Base-by-base conservation (phyloP, 2,113 vertebrate genomes). In the Cheirogaleus medius region DNA sequence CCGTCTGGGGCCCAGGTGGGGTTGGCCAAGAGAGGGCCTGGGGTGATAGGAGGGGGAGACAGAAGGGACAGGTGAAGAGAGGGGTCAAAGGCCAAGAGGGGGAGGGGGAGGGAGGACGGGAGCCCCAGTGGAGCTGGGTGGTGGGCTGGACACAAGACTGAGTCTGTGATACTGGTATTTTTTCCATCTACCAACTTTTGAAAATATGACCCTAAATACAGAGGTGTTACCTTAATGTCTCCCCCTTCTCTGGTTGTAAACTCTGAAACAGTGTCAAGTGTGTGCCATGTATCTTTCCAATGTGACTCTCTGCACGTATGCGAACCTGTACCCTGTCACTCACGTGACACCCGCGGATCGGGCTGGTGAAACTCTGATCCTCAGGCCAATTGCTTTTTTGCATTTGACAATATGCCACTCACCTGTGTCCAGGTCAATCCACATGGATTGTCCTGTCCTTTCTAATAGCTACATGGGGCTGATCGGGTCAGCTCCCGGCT, bases 271-370 rank as follows among this genome's bases (percentile, higher is more conserved):
- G 20, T 1, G 39, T 17, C 6, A 47, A 7, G 27, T 0, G 25
- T 39, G 18, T 27, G 77, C 4, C 17, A 14, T 4, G 8, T 14
- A 12, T 15, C 49, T 56, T 88, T 84, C 54, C 34, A 64, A 37
- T 2, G 0, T 0, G 3, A 39, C 17, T 37, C 56, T 39, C 39
- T 25, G 64, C 54, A 11, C 2, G 6, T 6, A 1, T 14, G 39
- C 14, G 25, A 12, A 63, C 18, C 29, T 8, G 15, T 1, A 1
- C 1, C 5, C 0, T 2, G 8, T n/a, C n/a, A n/a, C 66, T 2
- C 25, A 8, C 5, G 0, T 1, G 14, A 0, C 2, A 4, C 8
- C 21, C 8, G 3, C 0, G 56, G 52, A 17, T 8, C 0, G 20
- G 6, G 23, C 74, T 13, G 71, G 63, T 2, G 25, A 47, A 39